These are phyloP conservation scores for Ephestia elutella DNA, from an alignment of 1,140 invertebrate genomes.

Conservation along the genomic window DNA sequence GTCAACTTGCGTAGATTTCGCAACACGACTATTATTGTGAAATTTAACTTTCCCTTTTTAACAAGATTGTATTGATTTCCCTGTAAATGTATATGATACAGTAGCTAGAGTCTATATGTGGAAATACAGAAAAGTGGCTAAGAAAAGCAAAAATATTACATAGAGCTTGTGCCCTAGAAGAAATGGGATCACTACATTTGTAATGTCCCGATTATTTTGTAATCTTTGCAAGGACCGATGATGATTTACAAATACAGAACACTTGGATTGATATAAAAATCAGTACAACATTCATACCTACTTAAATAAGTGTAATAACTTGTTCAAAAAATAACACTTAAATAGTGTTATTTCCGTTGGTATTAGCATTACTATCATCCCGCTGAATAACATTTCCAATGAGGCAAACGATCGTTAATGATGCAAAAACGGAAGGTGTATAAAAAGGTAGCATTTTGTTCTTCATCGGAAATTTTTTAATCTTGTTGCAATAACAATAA, in stretches of 20 bases:
- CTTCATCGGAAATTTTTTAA: too few species aligned
- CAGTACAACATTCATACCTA: too few species aligned
- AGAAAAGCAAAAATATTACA: too few species aligned
- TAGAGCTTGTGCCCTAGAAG: too few species aligned
- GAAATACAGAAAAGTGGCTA: background rate
- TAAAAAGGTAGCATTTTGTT: too few species aligned
- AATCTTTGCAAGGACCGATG: too few species aligned
- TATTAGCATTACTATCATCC: background rate
- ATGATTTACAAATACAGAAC: too few species aligned
- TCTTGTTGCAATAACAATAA: too few species aligned
- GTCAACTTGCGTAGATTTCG: constrained; percentile 15
- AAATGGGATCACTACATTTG: too few species aligned
- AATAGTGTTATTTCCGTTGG: background rate
- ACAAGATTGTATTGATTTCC: constrained; percentile 2
- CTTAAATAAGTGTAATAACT: background rate
- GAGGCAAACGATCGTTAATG: constrained; percentile 2
- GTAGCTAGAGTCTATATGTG: background rate
- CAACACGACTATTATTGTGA: constrained; percentile 13
- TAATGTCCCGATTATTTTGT: too few species aligned
- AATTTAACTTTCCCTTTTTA: constrained; percentile 21
- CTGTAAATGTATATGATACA: too few species aligned
- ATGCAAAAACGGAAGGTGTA: background rate
- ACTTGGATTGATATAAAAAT: too few species aligned
- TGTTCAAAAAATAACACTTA: background rate
- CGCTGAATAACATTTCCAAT: background rate